Evolutionary conservation across 1,140 invertebrate genomes (phyloP), one percentile per base, ranked within the genome.

Genomic region (Gonioctena quinquepunctata): DNA sequence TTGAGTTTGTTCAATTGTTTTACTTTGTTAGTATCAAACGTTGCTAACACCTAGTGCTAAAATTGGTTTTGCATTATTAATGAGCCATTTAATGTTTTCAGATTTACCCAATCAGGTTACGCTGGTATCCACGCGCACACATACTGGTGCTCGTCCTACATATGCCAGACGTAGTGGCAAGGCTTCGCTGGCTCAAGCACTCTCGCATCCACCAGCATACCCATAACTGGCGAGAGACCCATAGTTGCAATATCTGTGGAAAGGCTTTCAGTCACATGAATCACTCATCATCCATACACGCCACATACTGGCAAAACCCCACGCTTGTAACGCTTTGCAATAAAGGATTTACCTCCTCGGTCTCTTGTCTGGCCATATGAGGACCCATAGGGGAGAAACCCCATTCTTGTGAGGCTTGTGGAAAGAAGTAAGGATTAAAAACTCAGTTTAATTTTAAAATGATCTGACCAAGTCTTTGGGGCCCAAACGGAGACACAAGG

Each of bases 151-250:
- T 27, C 82, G 83, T 66, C 83, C 84, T 86, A 83, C 52, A 73
- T 78, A 6, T 87, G 86, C 69, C 74, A 78, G 4, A 78, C 82
- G 0, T n/a, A 86, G 85, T 60, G 83, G 81, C 2, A 86, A 86
- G 71, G 74, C 77, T 86, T 85, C 76, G 81, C 83, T 11, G 83
- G 84, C 19, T 83, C 82, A n/a, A 84, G 83, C 68, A 85, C 82
- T 6, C 70, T 83, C n/a, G 77, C 5, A 79, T 83, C 42, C 90
- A 91, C 72, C 86, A 88, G 74, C 79, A 86, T 69, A 89, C 86
- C 3, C 89, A 91, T 73, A 89, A 88, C 0, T 89, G 89, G 0
- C 85, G 88, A 59, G 89, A 88, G 64, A 89, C 89, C 2, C 89
- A 89, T 63, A 79, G 81, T 21, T 90, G 89, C 71, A 84, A 85